Conservation (phyloP, 2,113 vertebrate species). For the Hippoglossus stenolepis region DNA sequence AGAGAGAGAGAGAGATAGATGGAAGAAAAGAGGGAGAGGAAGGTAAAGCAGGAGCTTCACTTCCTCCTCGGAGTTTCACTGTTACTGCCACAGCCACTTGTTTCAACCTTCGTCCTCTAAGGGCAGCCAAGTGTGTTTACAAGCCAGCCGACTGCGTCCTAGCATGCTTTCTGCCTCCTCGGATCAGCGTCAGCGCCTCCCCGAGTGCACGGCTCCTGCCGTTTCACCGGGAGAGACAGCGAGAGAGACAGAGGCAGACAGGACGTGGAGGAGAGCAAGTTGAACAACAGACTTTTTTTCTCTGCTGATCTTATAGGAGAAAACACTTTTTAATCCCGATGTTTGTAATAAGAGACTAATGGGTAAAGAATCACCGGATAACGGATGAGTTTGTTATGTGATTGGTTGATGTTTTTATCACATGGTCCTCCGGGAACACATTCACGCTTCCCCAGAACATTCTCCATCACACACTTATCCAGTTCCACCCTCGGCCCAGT, state of each 20-base stretch:
- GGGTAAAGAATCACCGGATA: no score
- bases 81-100: slow-evolving; percentile 61
- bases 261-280: not conserved
- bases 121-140: slow-evolving; percentile 76
- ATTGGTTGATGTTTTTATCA: not conserved
- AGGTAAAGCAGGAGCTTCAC: not conserved
- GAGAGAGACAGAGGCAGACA: slow-evolving; percentile 11
- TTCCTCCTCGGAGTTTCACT: slow-evolving; percentile 30
- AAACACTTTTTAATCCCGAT: not conserved
- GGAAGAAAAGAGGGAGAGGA: not conserved
- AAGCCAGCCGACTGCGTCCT: slow-evolving; percentile 60
- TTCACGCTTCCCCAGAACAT: no score
- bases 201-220: slow-evolving; percentile 51
- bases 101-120: slow-evolving; percentile 58
- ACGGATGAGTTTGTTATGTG: not conserved
- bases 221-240: slow-evolving; percentile 38
- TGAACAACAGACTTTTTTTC: not conserved
- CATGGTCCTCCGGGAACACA: not conserved
- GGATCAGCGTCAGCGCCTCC: slow-evolving; percentile 69
- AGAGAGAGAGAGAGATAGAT: not conserved
- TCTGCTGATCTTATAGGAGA: not conserved
- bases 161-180: slow-evolving; percentile 69
- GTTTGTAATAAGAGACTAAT: not conserved
- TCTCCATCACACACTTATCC: no score
- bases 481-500: no score